Evolutionary conservation across 2,888 invertebrate genomes (phyloP).

Genomic region (Cryptus viduatorius): DNA sequence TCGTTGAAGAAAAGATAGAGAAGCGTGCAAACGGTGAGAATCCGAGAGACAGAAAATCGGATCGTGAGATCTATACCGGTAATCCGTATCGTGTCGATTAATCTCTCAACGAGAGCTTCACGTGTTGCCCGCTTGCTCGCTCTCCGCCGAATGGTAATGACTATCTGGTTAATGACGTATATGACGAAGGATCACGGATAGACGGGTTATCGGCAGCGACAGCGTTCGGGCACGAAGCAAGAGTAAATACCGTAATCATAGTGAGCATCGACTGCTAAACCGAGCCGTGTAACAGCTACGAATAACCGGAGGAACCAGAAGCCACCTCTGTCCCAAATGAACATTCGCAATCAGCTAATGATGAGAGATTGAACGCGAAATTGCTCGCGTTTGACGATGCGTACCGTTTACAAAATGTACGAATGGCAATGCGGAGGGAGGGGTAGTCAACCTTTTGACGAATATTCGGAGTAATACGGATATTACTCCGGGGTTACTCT

Average conservation of each 20-base stretch:
- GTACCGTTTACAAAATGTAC: constrained; percentile 29
- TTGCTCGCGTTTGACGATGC: constrained; percentile 31
- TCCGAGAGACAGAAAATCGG: neutral
- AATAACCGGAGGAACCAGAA: constrained; percentile 7
- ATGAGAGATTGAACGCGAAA: constrained; percentile 34
- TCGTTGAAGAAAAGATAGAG: neutral
- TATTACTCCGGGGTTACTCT: no score
- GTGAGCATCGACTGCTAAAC: constrained; percentile 2
- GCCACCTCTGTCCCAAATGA: constrained; percentile 46
- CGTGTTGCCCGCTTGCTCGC: constrained; percentile 33
- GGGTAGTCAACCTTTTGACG: neutral
- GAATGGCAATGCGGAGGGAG: neutral
- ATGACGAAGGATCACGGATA: constrained; percentile 29
- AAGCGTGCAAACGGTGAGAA: neutral
- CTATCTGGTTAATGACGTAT: constrained; percentile 46
- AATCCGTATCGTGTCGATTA: constrained; percentile 18
- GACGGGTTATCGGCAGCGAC: neutral
- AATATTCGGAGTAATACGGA: neutral
- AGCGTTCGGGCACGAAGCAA: neutral
- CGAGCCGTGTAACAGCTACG: constrained; percentile 1
- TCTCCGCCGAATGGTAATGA: constrained; percentile 19
- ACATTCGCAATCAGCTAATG: constrained; percentile 63
- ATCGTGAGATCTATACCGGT: neutral
- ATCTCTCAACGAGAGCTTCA: constrained; percentile 21
- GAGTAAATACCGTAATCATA: constrained; percentile 49